Evolutionary conservation across 1,140 invertebrate genomes (phyloP).

Genomic region (Phenacoccus solenopsis): DNA sequence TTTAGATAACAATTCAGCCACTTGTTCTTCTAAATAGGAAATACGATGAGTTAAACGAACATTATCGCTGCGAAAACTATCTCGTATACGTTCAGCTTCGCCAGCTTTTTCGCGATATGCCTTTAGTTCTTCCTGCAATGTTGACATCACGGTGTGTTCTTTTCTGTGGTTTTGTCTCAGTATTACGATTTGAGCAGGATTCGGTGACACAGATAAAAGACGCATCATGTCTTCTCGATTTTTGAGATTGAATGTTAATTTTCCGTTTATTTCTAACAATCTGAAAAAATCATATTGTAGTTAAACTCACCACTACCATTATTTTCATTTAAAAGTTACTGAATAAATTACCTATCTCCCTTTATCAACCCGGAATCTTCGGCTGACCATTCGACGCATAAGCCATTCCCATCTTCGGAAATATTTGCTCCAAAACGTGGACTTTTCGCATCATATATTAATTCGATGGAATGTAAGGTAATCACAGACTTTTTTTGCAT

Average conservation of each 20-base stretch:
- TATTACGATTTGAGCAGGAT: constrained; percentile 39
- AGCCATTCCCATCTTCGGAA: constrained; percentile 43
- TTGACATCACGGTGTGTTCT: neutral
- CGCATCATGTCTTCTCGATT: constrained; percentile 52
- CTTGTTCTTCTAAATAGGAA: constrained; percentile 77
- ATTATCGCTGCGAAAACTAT: constrained; percentile 56
- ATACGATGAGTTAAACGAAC: constrained; percentile 72
- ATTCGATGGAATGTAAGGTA: constrained; percentile 46
- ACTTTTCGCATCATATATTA: constrained; percentile 50
- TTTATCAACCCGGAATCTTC: constrained; percentile 57
- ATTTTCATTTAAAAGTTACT: no score
- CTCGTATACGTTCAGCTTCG: constrained; percentile 45
- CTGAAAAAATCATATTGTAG: no score
- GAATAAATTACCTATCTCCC: constrained; percentile 50
- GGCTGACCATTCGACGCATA: constrained; percentile 60
- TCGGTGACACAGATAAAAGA: constrained; percentile 37
- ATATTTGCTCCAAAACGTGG: constrained; percentile 46
- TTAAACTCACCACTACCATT: no score
- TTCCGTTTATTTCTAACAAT: constrained; percentile 72
- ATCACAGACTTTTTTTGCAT: constrained; percentile 17
- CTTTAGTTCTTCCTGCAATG: constrained; percentile 39
- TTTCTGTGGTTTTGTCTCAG: constrained; percentile 37
- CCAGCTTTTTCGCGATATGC: constrained; percentile 43
- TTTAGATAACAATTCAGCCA: constrained; percentile 45
- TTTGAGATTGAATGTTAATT: constrained; percentile 48